Evolutionary conservation across 1,140 invertebrate species (phyloP).

Genomic region (Cepaea nemoralis): DNA sequence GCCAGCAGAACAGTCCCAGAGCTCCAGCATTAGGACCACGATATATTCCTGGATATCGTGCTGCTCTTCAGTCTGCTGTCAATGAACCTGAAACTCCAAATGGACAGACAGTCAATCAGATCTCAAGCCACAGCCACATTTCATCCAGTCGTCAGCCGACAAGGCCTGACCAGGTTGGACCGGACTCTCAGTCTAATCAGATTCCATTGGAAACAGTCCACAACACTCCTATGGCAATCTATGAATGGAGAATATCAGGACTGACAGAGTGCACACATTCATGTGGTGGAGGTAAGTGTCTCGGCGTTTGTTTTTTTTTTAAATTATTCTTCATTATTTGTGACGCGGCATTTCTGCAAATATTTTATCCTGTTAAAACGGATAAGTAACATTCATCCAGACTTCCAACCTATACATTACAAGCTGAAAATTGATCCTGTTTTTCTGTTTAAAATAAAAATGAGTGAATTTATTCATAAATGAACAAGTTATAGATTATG

Average conservation of each 20-base stretch:
- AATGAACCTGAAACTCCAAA: neutral
- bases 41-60: neutral
- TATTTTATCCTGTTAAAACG: no score
- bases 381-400: no score
- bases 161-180: conserved; percentile 25
- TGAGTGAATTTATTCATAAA: no score
- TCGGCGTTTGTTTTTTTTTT: no score
- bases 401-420: no score
- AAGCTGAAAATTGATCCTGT: no score
- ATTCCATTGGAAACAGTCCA: neutral
- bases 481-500: no score
- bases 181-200: conserved; percentile 1
- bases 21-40: neutral
- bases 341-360: no score
- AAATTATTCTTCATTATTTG: neutral
- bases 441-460: no score
- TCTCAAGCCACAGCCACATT: neutral
- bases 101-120: neutral
- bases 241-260: conserved; percentile 82
- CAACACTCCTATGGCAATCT: neutral
- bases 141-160: neutral
- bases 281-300: conserved; percentile 86
- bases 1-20: neutral
- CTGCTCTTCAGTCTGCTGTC: neutral
- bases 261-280: conserved; percentile 83